Conservation (phyloP, 2,113 vertebrate genomes). For the Rhabdomys dilectus region DNA sequence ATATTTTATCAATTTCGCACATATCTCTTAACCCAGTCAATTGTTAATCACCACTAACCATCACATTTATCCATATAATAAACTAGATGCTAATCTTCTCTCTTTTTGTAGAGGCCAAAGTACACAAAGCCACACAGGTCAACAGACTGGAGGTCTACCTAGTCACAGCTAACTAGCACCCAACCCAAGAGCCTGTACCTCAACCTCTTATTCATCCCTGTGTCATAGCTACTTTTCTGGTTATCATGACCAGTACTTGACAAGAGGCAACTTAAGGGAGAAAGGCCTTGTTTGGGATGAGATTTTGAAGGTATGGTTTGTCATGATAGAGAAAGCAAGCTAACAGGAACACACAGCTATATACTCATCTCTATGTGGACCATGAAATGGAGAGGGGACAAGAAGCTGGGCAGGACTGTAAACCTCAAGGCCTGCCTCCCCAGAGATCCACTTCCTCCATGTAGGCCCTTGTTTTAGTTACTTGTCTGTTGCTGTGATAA, state of each 20-base stretch:
- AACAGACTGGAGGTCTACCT: neutral
- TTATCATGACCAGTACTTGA: neutral
- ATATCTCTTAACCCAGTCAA: neutral
- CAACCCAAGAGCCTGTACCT: neutral
- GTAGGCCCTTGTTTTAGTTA: neutral
- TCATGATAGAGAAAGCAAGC: neutral
- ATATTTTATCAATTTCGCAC: neutral
- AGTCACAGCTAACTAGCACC: neutral
- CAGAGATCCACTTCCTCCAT: neutral
- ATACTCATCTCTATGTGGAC: neutral
- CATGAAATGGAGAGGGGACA: neutral
- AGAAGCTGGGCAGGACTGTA: neutral
- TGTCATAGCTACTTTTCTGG: neutral
- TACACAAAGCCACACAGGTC: neutral
- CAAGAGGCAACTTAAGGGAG: neutral
- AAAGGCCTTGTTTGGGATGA: neutral
- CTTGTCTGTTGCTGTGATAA: neutral
- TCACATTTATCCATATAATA: neutral
- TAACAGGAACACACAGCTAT: neutral
- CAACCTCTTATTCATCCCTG: neutral
- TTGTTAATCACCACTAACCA: neutral
- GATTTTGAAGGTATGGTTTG: neutral
- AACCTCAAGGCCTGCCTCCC: neutral
- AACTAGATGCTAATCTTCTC: rapidly evolving
- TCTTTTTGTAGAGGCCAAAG: rapidly evolving